Evolutionary conservation across 1,140 invertebrate species (phyloP), one percentile per base, ranked within the genome.

Genomic region (Tetramorium simillimum): DNA sequence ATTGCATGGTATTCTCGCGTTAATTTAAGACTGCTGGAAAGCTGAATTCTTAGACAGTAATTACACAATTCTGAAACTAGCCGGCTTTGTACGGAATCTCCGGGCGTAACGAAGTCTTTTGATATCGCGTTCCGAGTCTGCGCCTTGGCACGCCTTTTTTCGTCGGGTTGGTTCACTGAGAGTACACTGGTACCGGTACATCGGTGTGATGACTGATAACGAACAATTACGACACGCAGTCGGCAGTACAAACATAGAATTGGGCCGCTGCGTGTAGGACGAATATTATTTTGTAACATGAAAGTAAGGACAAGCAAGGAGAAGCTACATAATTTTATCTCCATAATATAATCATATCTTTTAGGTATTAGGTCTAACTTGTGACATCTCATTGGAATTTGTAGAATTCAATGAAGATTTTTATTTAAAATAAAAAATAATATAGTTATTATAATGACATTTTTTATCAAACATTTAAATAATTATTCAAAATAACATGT

Each of bases 151-250:
- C 24, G 82, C 46, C 62, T 88, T 85, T 92, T 90, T 92, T 89
- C 49, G 82, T 53, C 58, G 70, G 77, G 62, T 84, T 60, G 78
- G 82, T 88, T 91, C 40, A 91, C 40, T 33, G 56, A 85, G 81
- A 85, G 28, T 67, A 78, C 37, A 72, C 75, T 88, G 90, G 91
- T 91, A 77, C 73, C 89, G 58, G 76, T 72, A 70, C 46, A 92
- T 93, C 90, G 90, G 80, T 88, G 91, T 78, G 91, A 90, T 89
- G 87, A 92, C 85, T 88, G 91, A 92, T 92, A 91, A 92, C 90
- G 85, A 82, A 88, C 62, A 90, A 86, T 90, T 90, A 67, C 73
- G n/a, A 58, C 58, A 51, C 46, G 43, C 56, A 85, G 78, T 60
- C 88, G 63, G 82, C 46, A 46, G 40, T 10, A 75, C 62, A 87